phyloP scores from a whole-genome alignment of 1,140 invertebrate species.

The Lethrus apterus region DNA sequence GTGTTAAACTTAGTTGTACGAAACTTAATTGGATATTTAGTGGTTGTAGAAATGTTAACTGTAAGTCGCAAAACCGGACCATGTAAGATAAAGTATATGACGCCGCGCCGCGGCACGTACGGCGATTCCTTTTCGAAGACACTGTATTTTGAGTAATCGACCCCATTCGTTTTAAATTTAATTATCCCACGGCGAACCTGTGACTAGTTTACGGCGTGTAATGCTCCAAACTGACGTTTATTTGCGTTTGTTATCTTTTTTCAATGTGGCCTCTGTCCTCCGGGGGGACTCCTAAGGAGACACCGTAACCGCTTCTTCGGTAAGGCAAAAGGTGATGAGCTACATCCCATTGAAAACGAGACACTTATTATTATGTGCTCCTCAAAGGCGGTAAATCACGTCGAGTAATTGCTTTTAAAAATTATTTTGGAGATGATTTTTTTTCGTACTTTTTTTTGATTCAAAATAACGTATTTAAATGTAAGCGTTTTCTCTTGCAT shows the following conservation, averaged over 20 bases:
- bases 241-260: not conserved
- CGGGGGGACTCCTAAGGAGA: not conserved
- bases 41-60: not conserved
- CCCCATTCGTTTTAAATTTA: slow-evolving; percentile 12
- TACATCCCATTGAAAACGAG: slow-evolving; percentile 5
- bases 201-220: slow-evolving; percentile 8
- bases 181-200: slow-evolving; percentile 10
- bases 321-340: slow-evolving; percentile 7
- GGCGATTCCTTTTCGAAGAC: too few species aligned
- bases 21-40: not conserved
- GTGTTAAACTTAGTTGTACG: not conserved
- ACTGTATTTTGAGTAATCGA: too few species aligned
- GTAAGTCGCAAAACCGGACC: not conserved
- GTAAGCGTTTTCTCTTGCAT: too few species aligned
- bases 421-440: slow-evolving; percentile 2
- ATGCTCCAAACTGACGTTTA: not conserved
- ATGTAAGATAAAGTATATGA: not conserved
- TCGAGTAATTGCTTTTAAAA: not conserved
- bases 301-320: slow-evolving; percentile 2
- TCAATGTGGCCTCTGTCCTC: not conserved
- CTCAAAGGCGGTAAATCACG: slow-evolving; percentile 2
- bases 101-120: too few species aligned
- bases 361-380: slow-evolving; percentile 7
- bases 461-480: too few species aligned
- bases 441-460: too few species aligned